A percentile compares a stretch with the other conserved stretches of the same genome.
Conservation (phyloP, 2,888 invertebrate species). For the Capitulum mitella region DNA sequence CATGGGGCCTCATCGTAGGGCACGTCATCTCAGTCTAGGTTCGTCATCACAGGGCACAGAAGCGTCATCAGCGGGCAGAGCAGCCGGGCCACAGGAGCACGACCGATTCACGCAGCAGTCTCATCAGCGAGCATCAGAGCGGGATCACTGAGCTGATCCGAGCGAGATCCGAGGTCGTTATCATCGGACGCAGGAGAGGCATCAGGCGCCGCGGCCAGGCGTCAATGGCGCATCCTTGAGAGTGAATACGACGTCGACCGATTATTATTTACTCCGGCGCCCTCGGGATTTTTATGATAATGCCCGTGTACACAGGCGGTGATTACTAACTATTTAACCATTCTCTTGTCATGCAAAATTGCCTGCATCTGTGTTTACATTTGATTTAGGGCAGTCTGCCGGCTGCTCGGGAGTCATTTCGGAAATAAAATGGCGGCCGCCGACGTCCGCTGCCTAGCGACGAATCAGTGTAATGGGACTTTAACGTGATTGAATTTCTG, state of each 20-base stretch:
- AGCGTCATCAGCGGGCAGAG: too few species aligned
- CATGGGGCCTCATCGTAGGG: too few species aligned
- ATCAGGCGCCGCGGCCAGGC: background rate
- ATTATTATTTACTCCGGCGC: background rate
- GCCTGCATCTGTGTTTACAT: conserved; percentile 7
- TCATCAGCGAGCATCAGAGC: too few species aligned
- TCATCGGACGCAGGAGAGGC: too few species aligned
- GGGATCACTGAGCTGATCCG: too few species aligned
- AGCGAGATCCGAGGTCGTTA: too few species aligned
- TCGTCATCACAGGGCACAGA: too few species aligned
- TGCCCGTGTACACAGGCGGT: background rate
- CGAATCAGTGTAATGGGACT: conserved; percentile 1
- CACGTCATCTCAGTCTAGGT: too few species aligned
- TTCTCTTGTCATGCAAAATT: background rate
- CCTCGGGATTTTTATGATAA: background rate
- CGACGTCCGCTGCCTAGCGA: background rate
- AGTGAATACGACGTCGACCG: background rate
- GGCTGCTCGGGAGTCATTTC: background rate
- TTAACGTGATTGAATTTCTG: conserved; percentile 21
- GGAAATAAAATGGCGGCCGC: background rate
- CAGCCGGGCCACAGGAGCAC: too few species aligned
- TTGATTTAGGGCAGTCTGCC: conserved; percentile 1
- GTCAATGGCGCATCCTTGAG: background rate
- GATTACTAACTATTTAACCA: background rate
- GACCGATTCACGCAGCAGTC: too few species aligned